Evolutionary conservation across 2,888 invertebrate species (phyloP), one percentile per base, ranked within the genome.

Genomic region (Ceramica pisi): DNA sequence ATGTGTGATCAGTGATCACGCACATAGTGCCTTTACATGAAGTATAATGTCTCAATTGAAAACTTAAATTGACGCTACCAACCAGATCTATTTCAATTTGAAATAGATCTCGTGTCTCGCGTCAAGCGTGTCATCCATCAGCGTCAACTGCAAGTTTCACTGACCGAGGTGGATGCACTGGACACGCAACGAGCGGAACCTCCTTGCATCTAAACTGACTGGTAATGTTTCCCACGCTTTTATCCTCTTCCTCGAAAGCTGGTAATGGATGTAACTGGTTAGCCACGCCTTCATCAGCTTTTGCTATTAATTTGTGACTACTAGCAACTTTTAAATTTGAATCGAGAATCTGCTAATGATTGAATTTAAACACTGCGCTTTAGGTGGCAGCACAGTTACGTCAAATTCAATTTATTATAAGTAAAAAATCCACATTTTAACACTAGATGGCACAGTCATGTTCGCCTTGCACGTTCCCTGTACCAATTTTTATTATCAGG

Each of bases 121-220:
- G 71, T 74, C n/a, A 57, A 57, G 83, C 48, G 48, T 56, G 57
- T 38, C 56, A 77, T 84, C 71, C 23, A 82, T 82, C 80, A 80
- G 35, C 21, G 71, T 73, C 75, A 67, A 70, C 70, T 35, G 66
- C 66, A 76, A 84, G 74, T 83, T 83, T 83, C 85, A 84, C 85
- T 84, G n/a, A 35, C 19, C 14, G 72, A 71, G 82, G 85, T 84
- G 50, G 75, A 82, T 59, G 85, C 69, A 84, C 84, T 71, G 59
- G 56, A 57, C 80, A 80, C 63, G 82, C 80, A 62, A 81, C 46
- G 23, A 16, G 19, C 46, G 38, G 55, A 46, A 44, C 48, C 35
- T 23, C 21, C 48, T 53, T 53, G 48, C 53, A 19, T 50, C 48
- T 56, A 41, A 31, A 50, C 50, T 44, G n/a, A 23, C 63, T 59